Conservation (phyloP, 2,797 vertebrate genomes). For the Poeciliopsis gracilis region DNA sequence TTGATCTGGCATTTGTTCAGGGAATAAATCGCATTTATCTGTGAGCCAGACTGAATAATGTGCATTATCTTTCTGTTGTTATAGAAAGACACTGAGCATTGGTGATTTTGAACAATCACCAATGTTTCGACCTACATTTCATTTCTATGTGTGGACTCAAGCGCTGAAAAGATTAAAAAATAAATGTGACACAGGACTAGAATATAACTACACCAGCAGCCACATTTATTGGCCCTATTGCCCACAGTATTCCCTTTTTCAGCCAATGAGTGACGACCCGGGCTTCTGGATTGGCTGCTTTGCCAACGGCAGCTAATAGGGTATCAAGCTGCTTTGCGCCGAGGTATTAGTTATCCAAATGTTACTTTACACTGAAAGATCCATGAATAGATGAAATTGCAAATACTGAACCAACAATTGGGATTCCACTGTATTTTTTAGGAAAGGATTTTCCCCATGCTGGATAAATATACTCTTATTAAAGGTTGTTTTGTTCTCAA, state of each 20-base stretch:
- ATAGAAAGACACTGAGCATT: neutral
- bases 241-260: neutral
- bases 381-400: neutral
- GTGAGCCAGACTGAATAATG: neutral
- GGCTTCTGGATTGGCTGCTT: neutral
- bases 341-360: neutral
- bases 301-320: neutral
- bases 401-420: neutral
- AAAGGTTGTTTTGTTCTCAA: neutral
- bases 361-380: neutral
- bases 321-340: neutral
- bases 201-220: neutral
- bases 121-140: conserved; percentile 30
- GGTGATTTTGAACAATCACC: neutral
- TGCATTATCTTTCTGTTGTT: neutral
- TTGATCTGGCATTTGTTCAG: neutral
- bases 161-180: conserved; percentile 57
- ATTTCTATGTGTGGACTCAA: conserved; percentile 30
- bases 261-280: neutral
- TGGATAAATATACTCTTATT: neutral
- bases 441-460: neutral
- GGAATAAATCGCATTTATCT: neutral
- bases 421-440: neutral
- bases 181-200: conserved; percentile 22
- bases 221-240: neutral